Evolutionary conservation across 2,888 invertebrate species (phyloP).

Genomic region (Amiota communis): DNA sequence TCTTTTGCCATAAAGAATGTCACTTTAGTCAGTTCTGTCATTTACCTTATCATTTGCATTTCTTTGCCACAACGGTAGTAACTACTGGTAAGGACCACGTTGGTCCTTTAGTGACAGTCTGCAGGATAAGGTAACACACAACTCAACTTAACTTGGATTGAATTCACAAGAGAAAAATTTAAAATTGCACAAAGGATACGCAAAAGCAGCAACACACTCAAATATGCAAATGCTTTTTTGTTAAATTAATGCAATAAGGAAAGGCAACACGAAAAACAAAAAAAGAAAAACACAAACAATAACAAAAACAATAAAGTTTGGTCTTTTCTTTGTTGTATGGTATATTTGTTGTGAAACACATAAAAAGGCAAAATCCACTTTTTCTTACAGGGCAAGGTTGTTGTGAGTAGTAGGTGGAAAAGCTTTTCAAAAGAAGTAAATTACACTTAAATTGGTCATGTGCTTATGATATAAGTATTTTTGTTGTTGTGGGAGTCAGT

Average conservation of each 20-base stretch:
- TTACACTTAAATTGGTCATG: too few relatives aligned
- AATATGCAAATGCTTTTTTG: conserved; percentile 61
- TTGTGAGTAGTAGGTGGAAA: too few relatives aligned
- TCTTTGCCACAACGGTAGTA: conserved; percentile 7
- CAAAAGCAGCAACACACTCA: conserved; percentile 42
- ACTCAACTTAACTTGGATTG: neutral
- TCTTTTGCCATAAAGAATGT: neutral
- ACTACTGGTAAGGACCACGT: neutral
- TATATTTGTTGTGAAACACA: too few relatives aligned
- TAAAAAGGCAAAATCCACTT: too few relatives aligned
- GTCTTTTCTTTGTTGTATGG: too few relatives aligned
- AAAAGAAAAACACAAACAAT: too few relatives aligned
- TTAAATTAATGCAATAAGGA: conserved; percentile 19
- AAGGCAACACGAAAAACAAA: neutral
- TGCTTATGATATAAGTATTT: too few relatives aligned
- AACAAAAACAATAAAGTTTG: too few relatives aligned
- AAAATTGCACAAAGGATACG: neutral
- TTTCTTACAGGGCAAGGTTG: too few relatives aligned
- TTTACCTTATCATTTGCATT: conserved; percentile 2
- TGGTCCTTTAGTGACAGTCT: too few relatives aligned
- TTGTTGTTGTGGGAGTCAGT: too few relatives aligned
- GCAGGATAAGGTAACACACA: neutral
- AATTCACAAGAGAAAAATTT: neutral
- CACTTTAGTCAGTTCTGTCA: neutral
- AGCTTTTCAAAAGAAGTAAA: too few relatives aligned